These are phyloP conservation scores for Zygothrica quintamaculata DNA, from an alignment of 2,888 invertebrate species.

Conservation along the genomic window DNA sequence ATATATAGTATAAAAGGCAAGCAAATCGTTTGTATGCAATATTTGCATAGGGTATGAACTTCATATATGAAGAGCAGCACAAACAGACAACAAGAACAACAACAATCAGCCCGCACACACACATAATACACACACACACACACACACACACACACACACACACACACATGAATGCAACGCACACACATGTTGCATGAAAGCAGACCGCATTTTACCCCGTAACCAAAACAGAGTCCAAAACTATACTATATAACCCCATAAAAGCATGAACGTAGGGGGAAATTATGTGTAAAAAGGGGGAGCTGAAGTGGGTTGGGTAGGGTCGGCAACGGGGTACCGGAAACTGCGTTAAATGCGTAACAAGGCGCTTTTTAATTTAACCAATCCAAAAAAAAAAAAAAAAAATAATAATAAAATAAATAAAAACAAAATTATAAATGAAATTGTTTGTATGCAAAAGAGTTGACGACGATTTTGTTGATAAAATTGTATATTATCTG, in stretches of 20 bases:
- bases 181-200: conserved; percentile 75
- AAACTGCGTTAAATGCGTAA: conserved; percentile 78
- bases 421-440: conserved; percentile 73
- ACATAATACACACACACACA: conserved; percentile 13
- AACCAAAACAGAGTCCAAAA: conserved; percentile 33
- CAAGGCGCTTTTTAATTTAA: conserved; percentile 77
- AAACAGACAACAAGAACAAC: no score
- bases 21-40: no score
- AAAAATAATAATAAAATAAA: conserved; percentile 71
- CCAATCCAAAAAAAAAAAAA: conserved; percentile 69
- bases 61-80: conserved; percentile 26
- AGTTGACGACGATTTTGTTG: conserved; percentile 48
- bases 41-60: no score
- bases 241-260: no score
- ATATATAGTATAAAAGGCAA: no score
- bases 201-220: conserved; percentile 52
- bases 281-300: neutral
- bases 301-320: neutral
- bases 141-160: conserved; percentile 9
- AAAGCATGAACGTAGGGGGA: neutral
- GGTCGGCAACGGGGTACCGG: conserved; percentile 55
- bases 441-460: conserved; percentile 74
- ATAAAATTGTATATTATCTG: conserved; percentile 41
- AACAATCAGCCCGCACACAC: no score
- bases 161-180: conserved; percentile 30